Percentiles rank a stretch among this genome's conserved stretches.
These are phyloP conservation scores for Campylomormyrus numenius DNA, from an alignment of 2,113 vertebrate genomes.

Conservation along the genomic window DNA sequence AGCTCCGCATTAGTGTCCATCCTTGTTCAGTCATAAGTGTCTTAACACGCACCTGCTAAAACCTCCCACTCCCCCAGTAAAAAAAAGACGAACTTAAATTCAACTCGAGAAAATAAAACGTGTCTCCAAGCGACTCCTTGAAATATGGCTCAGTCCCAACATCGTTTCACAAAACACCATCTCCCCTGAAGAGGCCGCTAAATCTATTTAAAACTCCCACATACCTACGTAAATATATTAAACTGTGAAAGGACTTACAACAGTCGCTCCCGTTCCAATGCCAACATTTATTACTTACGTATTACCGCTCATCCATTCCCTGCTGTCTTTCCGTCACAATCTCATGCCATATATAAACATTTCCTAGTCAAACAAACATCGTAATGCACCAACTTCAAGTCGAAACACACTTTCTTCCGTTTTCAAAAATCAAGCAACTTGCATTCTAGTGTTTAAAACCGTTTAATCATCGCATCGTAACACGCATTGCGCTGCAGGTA, in stretches of 20 bases:
- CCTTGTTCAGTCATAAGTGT: not conserved
- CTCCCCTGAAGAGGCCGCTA: not conserved
- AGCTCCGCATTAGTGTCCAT: not conserved
- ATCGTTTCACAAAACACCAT: constrained; percentile 1
- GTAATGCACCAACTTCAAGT: not conserved
- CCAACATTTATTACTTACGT: not conserved
- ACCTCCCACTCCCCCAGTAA: not conserved
- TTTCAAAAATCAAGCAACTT: constrained; percentile 3
- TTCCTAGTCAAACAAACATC: not conserved
- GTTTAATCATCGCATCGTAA: not conserved
- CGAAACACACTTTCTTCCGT: not conserved
- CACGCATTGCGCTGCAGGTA: not conserved
- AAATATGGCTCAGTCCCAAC: constrained; percentile 16
- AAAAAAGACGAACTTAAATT: not conserved
- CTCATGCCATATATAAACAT: not conserved
- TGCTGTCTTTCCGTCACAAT: not conserved
- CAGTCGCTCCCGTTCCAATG: not conserved
- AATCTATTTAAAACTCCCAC: not conserved
- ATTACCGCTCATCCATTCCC: not conserved
- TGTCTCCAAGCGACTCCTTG: not conserved
- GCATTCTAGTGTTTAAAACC: constrained; percentile 2
- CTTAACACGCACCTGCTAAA: not conserved
- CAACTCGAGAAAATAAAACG: not conserved
- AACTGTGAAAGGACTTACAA: not conserved
- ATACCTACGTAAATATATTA: constrained; percentile 5